phyloP scores from a whole-genome alignment of 2,113 vertebrate genomes.

The Recurvirostra avosetta region DNA sequence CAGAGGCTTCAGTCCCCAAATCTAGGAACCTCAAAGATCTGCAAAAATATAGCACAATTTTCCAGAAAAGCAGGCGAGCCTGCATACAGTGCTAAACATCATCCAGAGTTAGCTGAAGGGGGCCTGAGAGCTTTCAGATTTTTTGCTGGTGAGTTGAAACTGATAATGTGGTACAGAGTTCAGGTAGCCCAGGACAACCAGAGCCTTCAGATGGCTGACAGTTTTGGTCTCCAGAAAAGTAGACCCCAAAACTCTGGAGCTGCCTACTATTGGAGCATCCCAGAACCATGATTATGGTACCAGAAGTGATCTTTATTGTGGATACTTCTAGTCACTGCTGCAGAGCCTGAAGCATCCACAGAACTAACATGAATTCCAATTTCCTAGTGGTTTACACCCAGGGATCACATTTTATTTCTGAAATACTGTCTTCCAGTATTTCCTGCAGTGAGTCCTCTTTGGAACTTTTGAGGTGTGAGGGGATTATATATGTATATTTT shows the following conservation, averaged over 20 bases:
- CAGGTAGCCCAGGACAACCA: not conserved
- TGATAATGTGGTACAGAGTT: no score
- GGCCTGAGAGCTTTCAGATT: no score
- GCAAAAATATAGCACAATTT: not conserved
- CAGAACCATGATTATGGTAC: not conserved
- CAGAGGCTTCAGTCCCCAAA: not conserved
- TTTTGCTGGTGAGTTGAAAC: not conserved
- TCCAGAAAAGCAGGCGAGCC: not conserved
- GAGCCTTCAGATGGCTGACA: not conserved
- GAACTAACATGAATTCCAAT: not conserved
- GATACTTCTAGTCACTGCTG: not conserved
- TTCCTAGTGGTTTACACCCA: not conserved
- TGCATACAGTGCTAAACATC: not conserved
- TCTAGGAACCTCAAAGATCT: not conserved
- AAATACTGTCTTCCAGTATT: not conserved
- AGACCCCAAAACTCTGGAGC: not conserved
- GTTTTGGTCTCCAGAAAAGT: not conserved
- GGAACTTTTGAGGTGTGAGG: not conserved
- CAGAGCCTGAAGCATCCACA: not conserved
- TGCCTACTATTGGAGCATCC: not conserved
- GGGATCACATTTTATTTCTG: not conserved
- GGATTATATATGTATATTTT: not conserved
- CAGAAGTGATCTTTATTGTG: not conserved
- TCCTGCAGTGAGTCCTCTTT: not conserved
- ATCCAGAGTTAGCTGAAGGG: not conserved